Percentiles rank a stretch among this genome's conserved stretches.
phyloP scores from a whole-genome alignment of 2,888 invertebrate genomes.

The Corythucha ciliata region DNA sequence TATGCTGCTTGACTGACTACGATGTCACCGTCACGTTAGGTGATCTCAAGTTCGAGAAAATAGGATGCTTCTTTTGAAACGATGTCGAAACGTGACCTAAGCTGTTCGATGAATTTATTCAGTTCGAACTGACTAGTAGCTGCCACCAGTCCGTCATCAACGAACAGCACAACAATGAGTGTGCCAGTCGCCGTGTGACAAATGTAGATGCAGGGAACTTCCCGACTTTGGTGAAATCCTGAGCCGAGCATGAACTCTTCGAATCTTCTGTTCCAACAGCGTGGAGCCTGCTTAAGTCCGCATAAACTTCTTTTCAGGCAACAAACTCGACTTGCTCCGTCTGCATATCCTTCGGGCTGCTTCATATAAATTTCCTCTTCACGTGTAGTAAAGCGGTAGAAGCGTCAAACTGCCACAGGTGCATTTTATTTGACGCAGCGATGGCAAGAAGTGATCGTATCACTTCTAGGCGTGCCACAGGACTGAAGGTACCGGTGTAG shows the following conservation, averaged over 20 bases:
- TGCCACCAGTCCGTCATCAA: neutral
- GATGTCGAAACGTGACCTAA: slow-evolving; percentile 11
- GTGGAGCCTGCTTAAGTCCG: slow-evolving; percentile 6
- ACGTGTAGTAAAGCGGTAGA: slow-evolving; percentile 7
- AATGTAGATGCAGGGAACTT: neutral
- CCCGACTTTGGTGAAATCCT: neutral
- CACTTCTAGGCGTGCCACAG: neutral
- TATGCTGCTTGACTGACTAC: slow-evolving; percentile 5
- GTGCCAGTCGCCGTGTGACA: neutral
- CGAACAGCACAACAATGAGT: neutral
- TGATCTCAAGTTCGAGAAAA: slow-evolving; percentile 10
- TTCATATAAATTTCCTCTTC: neutral
- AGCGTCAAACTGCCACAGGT: neutral
- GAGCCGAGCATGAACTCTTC: neutral
- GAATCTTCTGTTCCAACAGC: slow-evolving; percentile 2
- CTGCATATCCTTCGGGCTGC: neutral
- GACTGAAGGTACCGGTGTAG: neutral
- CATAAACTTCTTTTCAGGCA: neutral
- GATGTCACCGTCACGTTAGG: neutral
- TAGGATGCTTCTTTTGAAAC: slow-evolving; percentile 1
- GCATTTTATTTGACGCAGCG: neutral
- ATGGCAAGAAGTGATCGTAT: neutral
- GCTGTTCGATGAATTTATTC: neutral
- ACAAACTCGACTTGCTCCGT: slow-evolving; percentile 1
- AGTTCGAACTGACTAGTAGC: neutral